Percentiles rank a stretch among this genome's conserved stretches.
Evolutionary conservation across 2,888 invertebrate genomes (phyloP).

Genomic region (Amblyteles armatorius): DNA sequence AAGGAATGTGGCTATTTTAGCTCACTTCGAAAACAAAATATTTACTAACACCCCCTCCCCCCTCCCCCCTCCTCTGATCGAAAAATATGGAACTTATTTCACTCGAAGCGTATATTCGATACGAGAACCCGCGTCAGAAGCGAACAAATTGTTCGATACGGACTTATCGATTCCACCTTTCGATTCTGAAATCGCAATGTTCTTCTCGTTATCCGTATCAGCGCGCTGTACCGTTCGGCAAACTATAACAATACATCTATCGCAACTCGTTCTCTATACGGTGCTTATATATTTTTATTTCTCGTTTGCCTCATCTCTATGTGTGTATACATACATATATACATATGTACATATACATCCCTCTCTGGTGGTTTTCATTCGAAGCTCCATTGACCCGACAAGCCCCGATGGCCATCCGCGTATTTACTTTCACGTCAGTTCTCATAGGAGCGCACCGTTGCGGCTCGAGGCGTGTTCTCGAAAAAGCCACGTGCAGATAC

Average conservation of each 20-base stretch:
- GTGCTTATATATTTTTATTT: constrained; percentile 1
- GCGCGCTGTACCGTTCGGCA: neutral
- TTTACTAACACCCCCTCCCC: neutral
- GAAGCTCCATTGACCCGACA: constrained; percentile 19
- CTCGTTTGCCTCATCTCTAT: neutral
- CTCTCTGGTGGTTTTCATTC: neutral
- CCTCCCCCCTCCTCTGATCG: neutral
- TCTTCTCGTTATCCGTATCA: neutral
- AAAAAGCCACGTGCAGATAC: constrained; percentile 27
- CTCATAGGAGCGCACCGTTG: neutral
- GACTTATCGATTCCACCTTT: neutral
- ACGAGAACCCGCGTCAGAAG: neutral
- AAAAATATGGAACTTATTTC: neutral
- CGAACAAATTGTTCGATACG: neutral
- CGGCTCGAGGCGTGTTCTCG: neutral
- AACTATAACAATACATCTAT: neutral
- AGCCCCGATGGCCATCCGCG: constrained; percentile 6
- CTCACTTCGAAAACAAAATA: neutral
- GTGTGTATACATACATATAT: neutral
- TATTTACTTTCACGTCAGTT: constrained; percentile 44
- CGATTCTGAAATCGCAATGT: neutral
- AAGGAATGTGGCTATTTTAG: too few species aligned
- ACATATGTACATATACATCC: too few species aligned
- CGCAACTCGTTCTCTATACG: neutral
- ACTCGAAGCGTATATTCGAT: neutral